Conservation (phyloP, 2,888 invertebrate species). For the Stratiomys singularior region DNA sequence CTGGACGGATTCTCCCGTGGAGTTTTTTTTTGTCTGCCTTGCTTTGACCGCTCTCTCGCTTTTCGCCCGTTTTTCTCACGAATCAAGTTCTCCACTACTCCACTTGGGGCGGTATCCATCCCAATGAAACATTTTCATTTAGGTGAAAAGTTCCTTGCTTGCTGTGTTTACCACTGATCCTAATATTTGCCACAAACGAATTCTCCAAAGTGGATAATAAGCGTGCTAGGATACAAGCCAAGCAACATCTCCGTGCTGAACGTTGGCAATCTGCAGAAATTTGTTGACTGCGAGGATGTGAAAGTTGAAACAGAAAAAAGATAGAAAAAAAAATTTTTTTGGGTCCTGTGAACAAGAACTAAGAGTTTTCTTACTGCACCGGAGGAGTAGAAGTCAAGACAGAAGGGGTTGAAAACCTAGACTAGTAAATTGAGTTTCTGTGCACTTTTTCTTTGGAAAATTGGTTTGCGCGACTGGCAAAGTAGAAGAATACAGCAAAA, state of each 20-base stretch:
- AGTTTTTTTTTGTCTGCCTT: not conserved
- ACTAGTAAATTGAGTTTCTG: not conserved
- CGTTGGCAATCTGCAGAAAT: not conserved
- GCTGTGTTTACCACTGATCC: conserved; percentile 48
- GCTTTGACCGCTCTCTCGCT: not conserved
- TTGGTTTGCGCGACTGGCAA: not conserved
- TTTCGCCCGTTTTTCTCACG: not conserved
- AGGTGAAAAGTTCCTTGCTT: conserved; percentile 11
- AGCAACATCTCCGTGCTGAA: not conserved
- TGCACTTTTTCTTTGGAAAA: not conserved
- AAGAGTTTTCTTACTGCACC: not conserved
- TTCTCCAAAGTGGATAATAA: conserved; percentile 40
- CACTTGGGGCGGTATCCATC: not conserved
- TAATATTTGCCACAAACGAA: conserved; percentile 49
- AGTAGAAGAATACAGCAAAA: not conserved
- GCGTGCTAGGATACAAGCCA: not conserved
- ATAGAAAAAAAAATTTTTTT: not conserved
- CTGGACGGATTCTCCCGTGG: too few species aligned
- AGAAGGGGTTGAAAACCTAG: not conserved
- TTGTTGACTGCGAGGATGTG: not conserved
- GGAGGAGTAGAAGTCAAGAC: not conserved
- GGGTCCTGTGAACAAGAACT: not conserved
- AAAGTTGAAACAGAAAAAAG: not conserved
- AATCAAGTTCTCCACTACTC: not conserved
- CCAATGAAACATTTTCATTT: conserved; percentile 35